Percentiles rank a stretch among this genome's conserved stretches.
phyloP scores from a whole-genome alignment of 2,888 invertebrate genomes.

The Seira ritae region DNA sequence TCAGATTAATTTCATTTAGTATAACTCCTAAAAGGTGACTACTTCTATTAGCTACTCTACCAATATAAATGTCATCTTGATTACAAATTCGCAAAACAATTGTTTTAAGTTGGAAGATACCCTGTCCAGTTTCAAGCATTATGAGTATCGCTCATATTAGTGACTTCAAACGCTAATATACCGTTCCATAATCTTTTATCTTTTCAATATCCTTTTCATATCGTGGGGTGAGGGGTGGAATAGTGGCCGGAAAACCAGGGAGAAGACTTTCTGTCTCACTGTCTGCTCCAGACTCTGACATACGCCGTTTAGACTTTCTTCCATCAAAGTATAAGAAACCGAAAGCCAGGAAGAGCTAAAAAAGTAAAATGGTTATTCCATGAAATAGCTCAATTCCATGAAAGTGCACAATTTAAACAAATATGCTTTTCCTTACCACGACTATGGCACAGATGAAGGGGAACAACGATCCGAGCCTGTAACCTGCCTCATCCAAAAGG shows the following conservation, averaged over 20 bases:
- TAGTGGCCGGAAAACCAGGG: slow-evolving; percentile 27
- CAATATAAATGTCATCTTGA: no score
- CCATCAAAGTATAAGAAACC: slow-evolving; percentile 25
- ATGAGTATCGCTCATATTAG: background rate
- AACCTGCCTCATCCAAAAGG: slow-evolving; percentile 84
- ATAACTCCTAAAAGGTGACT: no score
- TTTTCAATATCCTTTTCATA: slow-evolving; percentile 24
- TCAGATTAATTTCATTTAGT: no score
- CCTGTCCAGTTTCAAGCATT: background rate
- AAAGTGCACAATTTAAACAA: background rate
- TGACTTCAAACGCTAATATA: background rate
- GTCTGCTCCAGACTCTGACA: background rate
- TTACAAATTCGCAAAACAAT: no score
- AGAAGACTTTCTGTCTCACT: slow-evolving; percentile 38
- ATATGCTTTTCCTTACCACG: slow-evolving; percentile 79
- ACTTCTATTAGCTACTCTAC: no score
- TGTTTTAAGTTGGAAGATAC: no score
- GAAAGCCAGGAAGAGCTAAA: slow-evolving; percentile 24
- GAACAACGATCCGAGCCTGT: slow-evolving; percentile 83
- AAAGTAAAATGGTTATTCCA: background rate
- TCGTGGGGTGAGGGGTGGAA: slow-evolving; percentile 25
- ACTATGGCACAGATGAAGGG: slow-evolving; percentile 82
- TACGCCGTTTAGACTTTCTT: background rate
- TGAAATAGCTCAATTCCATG: background rate
- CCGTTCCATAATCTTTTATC: background rate